Base-by-base conservation (phyloP, 1,140 invertebrate genomes). In the Zaprionus africanus region DNA sequence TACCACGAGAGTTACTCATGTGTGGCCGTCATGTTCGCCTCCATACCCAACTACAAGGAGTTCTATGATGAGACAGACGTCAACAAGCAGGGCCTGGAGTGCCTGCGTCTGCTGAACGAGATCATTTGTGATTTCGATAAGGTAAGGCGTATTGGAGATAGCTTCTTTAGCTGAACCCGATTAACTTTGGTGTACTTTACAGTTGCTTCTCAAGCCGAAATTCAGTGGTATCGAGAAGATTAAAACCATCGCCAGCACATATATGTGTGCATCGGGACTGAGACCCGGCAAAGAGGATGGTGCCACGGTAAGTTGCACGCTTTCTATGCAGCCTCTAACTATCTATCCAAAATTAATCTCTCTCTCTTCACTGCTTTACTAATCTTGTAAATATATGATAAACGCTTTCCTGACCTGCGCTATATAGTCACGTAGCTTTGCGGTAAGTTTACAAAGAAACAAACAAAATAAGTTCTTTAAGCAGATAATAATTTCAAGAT, bases 81-180 rank as follows among this genome's bases (percentile, higher is more conserved):
- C 68, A 99, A 98, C 90, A 98, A 99, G 87, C 98, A 99, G 93
- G 99, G 99, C 0, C 93, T 99, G 9, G 99, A 99, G 92, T 99
- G 98, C 92, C 93, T 99, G 51, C 93, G 98, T 65, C 94, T 99
- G 15, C 94, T 99, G 0, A 99, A 99, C 92, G 99, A 99, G 94
- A 99, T 99, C 71, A 99, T 99, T 67, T 99, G 98, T 81, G 99
- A 99, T 93, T 99, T 99, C 93, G 99, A 99, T 93, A 98, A 99
- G 95, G 97, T 98, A 93, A 91, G 76, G 12, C 2, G 7, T 53
- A 12, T 4, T 38, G 19, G n/a, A 43, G 43, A 38, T 36, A 34
- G 24, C 19, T 2, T n/a, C 1, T 5, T n/a, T 2, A 36, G 9
- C 24, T 38, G 0, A 38, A 0, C 24, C 2, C 4, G 19, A n/a